These are phyloP conservation scores for Platysteira castanea DNA, from an alignment of 2,113 vertebrate genomes.

Conservation along the genomic window DNA sequence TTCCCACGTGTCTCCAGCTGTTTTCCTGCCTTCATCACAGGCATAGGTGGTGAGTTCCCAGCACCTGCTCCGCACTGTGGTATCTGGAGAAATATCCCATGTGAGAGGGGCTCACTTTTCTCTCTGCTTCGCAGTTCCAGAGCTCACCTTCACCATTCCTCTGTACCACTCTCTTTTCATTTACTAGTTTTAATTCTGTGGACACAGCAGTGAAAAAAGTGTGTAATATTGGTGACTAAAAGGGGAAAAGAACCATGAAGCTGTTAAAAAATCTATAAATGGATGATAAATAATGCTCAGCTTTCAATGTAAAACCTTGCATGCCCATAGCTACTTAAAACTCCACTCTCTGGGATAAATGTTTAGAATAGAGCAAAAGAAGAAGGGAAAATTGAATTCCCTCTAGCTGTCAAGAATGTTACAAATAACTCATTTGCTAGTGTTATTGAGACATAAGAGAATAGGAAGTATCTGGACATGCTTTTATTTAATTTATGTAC, in stretches of 20 bases:
- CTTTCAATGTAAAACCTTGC: constrained; percentile 10
- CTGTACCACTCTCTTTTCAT: neutral
- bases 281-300: neutral
- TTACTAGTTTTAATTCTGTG: neutral
- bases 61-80: neutral
- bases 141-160: neutral
- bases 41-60: neutral
- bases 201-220: neutral
- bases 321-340: constrained; percentile 45
- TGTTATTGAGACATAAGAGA: neutral
- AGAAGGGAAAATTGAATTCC: neutral
- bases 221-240: neutral
- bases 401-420: neutral
- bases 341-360: neutral
- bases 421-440: neutral
- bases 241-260: neutral
- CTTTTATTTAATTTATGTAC: neutral
- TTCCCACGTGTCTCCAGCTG: neutral
- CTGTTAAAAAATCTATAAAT: neutral
- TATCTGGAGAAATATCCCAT: neutral
- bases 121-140: neutral
- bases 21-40: neutral
- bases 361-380: neutral
- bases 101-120: neutral
- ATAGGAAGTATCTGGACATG: neutral